Percentiles rank a stretch among this genome's conserved stretches.
These are phyloP conservation scores for Sebastes flavidus DNA, from an alignment of 2,797 vertebrate genomes.

Conservation along the genomic window DNA sequence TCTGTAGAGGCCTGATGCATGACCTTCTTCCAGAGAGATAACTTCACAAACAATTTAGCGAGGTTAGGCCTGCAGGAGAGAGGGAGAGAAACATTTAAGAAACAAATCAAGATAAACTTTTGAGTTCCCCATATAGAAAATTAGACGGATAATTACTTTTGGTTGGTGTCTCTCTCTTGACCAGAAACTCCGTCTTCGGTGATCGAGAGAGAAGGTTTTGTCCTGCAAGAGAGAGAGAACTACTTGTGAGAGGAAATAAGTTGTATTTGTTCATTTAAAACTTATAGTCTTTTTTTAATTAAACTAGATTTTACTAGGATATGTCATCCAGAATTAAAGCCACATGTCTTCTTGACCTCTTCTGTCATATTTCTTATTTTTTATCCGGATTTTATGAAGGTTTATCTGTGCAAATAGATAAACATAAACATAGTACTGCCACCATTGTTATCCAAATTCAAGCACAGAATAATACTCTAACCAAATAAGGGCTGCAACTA, in stretches of 20 bases:
- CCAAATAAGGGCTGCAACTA: too few relatives aligned
- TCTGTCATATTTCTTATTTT: too few relatives aligned
- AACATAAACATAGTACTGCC: too few relatives aligned
- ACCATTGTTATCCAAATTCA: too few relatives aligned
- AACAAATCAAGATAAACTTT: neutral
- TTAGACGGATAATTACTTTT: neutral
- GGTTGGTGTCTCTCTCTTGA: neutral
- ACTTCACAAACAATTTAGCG: conserved; percentile 79
- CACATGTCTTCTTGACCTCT: too few relatives aligned
- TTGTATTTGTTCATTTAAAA: neutral
- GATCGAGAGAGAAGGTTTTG: neutral
- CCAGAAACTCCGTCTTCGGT: neutral
- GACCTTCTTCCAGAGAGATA: conserved; percentile 81
- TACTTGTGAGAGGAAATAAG: neutral
- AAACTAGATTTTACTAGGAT: neutral
- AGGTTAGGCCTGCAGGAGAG: conserved; percentile 73
- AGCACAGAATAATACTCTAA: too few relatives aligned
- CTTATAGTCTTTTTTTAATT: neutral
- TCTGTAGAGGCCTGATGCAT: conserved; percentile 38
- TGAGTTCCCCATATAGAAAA: neutral
- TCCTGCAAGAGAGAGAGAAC: neutral
- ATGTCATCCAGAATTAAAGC: too few relatives aligned
- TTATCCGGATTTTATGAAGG: too few relatives aligned
- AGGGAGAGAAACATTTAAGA: neutral
- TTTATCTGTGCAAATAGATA: too few relatives aligned